Percentiles rank a stretch among this genome's conserved stretches.
Conservation (phyloP, 1,140 invertebrate genomes). For the Oryctes rhinoceros region DNA sequence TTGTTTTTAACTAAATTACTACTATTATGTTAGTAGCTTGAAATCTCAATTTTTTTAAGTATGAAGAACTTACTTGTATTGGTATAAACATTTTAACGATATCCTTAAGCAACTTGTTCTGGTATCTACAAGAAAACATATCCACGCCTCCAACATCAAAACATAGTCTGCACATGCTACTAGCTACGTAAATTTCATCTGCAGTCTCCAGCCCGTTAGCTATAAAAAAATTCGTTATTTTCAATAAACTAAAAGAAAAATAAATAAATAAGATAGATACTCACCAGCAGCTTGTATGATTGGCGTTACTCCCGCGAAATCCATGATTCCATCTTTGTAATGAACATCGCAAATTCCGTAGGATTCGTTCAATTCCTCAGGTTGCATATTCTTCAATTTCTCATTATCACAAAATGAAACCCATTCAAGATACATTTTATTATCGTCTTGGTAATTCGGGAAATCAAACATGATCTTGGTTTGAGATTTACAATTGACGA, state of each 20-base stretch:
- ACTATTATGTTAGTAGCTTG: no score
- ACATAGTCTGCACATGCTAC: neutral
- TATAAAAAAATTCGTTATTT: neutral
- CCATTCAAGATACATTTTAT: neutral
- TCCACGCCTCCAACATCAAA: neutral
- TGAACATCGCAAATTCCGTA: neutral
- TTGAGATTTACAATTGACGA: neutral
- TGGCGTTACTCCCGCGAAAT: neutral
- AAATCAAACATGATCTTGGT: neutral
- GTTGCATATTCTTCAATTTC: neutral
- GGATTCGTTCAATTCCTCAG: neutral
- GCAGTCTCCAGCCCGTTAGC: neutral
- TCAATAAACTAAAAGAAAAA: no score
- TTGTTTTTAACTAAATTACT: no score
- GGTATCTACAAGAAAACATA: neutral
- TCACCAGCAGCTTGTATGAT: neutral
- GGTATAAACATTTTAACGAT: constrained; percentile 14
- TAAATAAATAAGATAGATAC: no score
- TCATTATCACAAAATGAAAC: neutral
- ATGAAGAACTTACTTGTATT: constrained; percentile 5
- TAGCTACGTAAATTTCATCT: neutral
- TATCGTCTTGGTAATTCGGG: neutral
- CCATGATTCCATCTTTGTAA: neutral
- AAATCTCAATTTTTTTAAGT: no score
- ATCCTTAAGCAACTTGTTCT: neutral